Evolutionary conservation across 1,140 invertebrate genomes (phyloP), one percentile per base, ranked within the genome.

Genomic region (Drosophila nigrodunni): DNA sequence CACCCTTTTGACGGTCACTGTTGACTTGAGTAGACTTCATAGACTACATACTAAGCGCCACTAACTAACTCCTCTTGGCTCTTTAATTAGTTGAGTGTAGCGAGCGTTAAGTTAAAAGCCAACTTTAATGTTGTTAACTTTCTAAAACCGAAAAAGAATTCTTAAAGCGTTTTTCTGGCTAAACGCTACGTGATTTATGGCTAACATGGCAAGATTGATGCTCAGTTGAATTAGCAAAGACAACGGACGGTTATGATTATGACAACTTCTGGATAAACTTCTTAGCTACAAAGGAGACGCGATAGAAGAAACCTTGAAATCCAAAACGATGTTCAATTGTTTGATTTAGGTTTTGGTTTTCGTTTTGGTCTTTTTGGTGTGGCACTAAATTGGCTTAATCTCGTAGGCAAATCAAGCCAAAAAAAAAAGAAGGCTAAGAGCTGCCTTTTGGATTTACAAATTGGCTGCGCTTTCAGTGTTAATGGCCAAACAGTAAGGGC

Each of bases 391-490:
- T 87, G 80, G 62, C 77, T 80, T 80, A 77, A 88, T 88, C 82
- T 78, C 47, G 62, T 74, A 64, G 64, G 66, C 60, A 77, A 68
- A 62, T n/a, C 15, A 35, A 67, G 37, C 54, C 10, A 39, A 58
- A 11, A 52, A 49, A 43, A 15, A 54, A 50, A 10, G 13, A 11
- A 43, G 43, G n/a, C n/a, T 43, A 69, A 77, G 76, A 60, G 46
- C 52, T 3, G 74, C 64, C 57, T 61, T 49, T 44, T 39, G 57
- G 60, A 64, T 73, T 81, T 71, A 86, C 82, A 72, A 85, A 87
- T 87, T 88, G 85, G 77, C 72, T 80, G 78, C 78, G 83, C 79
- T 88, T 87, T 87, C 83, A 77, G 82, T 83, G 83, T 71, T 78
- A 78, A 78, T 76, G 67, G 67, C 62, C 57, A 66, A 66, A 15